phyloP scores from a whole-genome alignment of 2,797 vertebrate species.

The Rhinogobio ventralis region DNA sequence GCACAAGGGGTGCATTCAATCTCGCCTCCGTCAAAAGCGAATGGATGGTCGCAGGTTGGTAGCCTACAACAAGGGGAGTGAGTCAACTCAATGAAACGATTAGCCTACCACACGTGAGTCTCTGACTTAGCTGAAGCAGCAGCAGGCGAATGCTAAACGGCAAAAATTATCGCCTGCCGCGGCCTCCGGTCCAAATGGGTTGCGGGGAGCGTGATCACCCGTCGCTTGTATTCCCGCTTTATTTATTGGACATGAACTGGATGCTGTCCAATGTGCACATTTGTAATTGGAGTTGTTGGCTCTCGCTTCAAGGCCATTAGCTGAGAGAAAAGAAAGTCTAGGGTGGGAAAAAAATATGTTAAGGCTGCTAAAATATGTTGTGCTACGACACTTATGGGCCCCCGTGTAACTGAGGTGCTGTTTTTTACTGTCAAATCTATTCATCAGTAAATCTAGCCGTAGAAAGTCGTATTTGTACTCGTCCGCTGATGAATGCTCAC shows the following conservation, averaged over 20 bases:
- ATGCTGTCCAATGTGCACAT: constrained; percentile 58
- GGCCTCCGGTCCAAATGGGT: constrained; percentile 28
- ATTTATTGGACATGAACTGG: constrained; percentile 61
- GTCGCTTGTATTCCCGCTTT: constrained; percentile 49
- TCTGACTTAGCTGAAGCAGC: constrained; percentile 19
- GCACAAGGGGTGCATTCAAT: constrained; percentile 55
- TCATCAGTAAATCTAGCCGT: constrained; percentile 60
- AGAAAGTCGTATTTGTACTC: constrained; percentile 62
- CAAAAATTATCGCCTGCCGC: constrained; percentile 29
- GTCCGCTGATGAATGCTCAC: constrained; percentile 54
- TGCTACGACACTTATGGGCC: constrained; percentile 62
- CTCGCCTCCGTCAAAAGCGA: constrained; percentile 25
- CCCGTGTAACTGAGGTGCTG: constrained; percentile 59
- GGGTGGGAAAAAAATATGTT: constrained; percentile 20
- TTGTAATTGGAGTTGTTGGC: constrained; percentile 60
- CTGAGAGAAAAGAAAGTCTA: constrained; percentile 52
- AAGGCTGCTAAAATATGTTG: constrained; percentile 61
- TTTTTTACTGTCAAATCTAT: constrained; percentile 61
- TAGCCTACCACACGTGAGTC: constrained; percentile 15
- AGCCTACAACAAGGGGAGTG: constrained; percentile 12
- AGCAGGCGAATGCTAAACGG: constrained; percentile 26
- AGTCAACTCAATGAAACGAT: constrained; percentile 46
- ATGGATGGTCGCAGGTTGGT: constrained; percentile 46
- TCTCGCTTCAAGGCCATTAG: constrained; percentile 58
- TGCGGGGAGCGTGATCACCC: constrained; percentile 21